Percentiles rank a stretch among this genome's conserved stretches.
Evolutionary conservation across 2,888 invertebrate genomes (phyloP).

Genomic region (Andrena bucephala): DNA sequence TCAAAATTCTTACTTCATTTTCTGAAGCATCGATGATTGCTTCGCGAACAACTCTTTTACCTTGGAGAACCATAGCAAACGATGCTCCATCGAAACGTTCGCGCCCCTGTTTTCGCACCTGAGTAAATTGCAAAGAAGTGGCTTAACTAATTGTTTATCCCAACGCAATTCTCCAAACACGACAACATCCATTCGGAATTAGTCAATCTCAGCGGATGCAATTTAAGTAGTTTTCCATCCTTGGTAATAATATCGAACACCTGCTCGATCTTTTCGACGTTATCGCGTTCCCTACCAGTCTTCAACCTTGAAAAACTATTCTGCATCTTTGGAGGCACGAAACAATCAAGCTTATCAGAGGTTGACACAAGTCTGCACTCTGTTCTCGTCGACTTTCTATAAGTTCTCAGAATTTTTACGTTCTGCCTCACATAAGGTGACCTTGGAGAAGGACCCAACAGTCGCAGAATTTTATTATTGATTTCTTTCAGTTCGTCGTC

Average conservation of each 20-base stretch:
- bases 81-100: conserved; percentile 63
- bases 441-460: conserved; percentile 66
- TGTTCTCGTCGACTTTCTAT: conserved; percentile 28
- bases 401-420: conserved; percentile 56
- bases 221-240: conserved; percentile 72
- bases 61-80: conserved; percentile 86
- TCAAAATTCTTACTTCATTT: conserved; percentile 86
- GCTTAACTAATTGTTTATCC: conserved; percentile 15
- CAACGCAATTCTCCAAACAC: conserved; percentile 77
- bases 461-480: conserved; percentile 52
- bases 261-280: conserved; percentile 57
- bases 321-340: conserved; percentile 11
- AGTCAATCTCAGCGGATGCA: conserved; percentile 76
- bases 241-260: conserved; percentile 77
- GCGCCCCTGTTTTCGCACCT: conserved; percentile 74
- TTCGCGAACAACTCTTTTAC: conserved; percentile 86
- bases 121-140: conserved; percentile 37
- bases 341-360: background rate
- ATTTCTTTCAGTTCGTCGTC: conserved; percentile 27
- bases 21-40: conserved; percentile 87
- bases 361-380: conserved; percentile 52
- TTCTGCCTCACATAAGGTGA: conserved; percentile 67
- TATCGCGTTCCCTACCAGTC: conserved; percentile 22
- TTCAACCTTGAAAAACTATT: background rate
- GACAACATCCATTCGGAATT: conserved; percentile 74